Evolutionary conservation across 2,113 vertebrate species (phyloP).

Genomic region (Otocyon megalotis): DNA sequence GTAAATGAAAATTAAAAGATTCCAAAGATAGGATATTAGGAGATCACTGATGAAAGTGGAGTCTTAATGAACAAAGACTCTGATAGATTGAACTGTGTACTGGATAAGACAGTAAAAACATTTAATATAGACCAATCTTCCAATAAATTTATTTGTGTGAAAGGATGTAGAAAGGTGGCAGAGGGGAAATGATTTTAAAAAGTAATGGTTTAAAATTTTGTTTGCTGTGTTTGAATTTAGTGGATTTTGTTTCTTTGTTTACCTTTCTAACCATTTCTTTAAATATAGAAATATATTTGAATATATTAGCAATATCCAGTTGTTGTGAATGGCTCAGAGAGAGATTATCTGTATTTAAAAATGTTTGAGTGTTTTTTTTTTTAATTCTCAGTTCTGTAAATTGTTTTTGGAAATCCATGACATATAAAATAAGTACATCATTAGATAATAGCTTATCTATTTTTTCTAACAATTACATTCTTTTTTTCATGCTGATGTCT

Average conservation of each 20-base stretch:
- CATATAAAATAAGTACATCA: not conserved
- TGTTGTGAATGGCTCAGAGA: not conserved
- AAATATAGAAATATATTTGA: not conserved
- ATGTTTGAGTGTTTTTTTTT: not conserved
- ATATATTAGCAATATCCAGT: not conserved
- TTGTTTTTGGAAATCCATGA: not conserved
- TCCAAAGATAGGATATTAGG: not conserved
- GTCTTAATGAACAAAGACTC: not conserved
- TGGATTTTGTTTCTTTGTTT: not conserved
- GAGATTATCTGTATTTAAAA: not conserved
- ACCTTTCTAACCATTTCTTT: not conserved
- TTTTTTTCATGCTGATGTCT: not conserved
- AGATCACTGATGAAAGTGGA: not conserved
- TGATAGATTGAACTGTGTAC: not conserved
- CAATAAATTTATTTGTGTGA: not conserved
- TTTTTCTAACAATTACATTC: not conserved
- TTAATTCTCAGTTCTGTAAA: not conserved
- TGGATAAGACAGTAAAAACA: not conserved
- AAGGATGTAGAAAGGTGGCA: not conserved
- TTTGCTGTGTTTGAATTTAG: not conserved
- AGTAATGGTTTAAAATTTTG: not conserved
- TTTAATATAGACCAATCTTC: not conserved
- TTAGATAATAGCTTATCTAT: not conserved
- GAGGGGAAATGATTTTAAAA: not conserved
- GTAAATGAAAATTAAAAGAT: not conserved